Conservation (phyloP, 2,113 vertebrate species). For the Myotis davidii region DNA sequence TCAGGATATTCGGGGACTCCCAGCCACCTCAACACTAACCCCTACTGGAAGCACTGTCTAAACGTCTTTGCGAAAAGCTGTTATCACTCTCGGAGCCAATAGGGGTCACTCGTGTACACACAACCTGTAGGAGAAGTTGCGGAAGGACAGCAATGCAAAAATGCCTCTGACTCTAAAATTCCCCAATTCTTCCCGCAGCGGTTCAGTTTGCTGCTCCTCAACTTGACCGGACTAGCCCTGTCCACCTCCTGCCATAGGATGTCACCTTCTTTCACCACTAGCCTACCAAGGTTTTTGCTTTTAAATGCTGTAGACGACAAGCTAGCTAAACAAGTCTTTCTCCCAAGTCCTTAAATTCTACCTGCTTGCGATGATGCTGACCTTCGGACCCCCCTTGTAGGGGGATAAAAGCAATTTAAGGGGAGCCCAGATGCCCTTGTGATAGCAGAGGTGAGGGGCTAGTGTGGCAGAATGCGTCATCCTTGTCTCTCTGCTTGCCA, state of each 20-base stretch:
- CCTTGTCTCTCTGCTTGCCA: not conserved
- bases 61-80: not conserved
- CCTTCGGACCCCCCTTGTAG: not conserved
- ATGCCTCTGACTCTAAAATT: not conserved
- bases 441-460: not conserved
- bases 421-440: not conserved
- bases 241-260: not conserved
- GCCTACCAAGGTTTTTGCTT: not conserved
- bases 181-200: no score
- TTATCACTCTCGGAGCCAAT: not conserved
- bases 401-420: not conserved
- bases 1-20: rapidly evolving
- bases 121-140: not conserved
- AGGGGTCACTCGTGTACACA: slow-evolving; percentile 49
- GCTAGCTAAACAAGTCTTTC: not conserved
- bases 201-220: not conserved
- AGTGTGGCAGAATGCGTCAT: not conserved
- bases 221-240: not conserved
- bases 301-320: not conserved
- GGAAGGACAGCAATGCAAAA: rapidly evolving
- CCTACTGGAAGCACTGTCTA: not conserved
- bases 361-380: not conserved
- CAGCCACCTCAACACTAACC: slow-evolving; percentile 26
- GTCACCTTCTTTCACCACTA: not conserved
- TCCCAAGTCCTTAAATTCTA: not conserved